A percentile compares a stretch with the other conserved stretches of the same genome.
These are phyloP conservation scores for Drosophila trapezifrons DNA, from an alignment of 1,140 invertebrate genomes.

Conservation along the genomic window DNA sequence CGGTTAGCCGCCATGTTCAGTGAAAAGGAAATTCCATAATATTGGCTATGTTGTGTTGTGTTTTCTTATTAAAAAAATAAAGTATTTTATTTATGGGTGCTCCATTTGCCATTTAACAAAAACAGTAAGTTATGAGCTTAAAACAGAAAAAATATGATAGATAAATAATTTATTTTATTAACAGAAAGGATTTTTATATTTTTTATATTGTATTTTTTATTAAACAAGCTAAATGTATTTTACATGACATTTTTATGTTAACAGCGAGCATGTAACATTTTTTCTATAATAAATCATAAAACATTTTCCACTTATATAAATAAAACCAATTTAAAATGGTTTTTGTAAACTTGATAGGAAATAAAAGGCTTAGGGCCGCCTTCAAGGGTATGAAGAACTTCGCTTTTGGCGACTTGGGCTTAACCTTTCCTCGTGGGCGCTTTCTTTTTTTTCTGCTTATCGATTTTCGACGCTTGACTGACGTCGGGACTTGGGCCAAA, in stretches of 20 bases:
- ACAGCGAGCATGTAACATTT: too few species aligned
- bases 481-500: constrained; percentile 26
- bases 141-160: neutral
- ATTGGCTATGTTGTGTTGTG: neutral
- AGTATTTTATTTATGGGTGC: neutral
- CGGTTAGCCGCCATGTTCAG: neutral
- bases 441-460: constrained; percentile 54
- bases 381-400: constrained; percentile 37
- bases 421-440: constrained; percentile 26
- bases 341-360: too few species aligned
- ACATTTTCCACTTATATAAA: too few species aligned
- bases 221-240: too few species aligned
- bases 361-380: neutral
- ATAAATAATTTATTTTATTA: too few species aligned
- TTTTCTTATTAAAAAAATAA: neutral
- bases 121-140: neutral
- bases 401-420: constrained; percentile 2
- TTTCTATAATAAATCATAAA: too few species aligned
- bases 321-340: neutral
- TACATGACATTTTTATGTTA: too few species aligned
- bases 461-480: constrained; percentile 73
- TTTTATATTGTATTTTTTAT: too few species aligned
- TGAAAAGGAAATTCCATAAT: constrained; percentile 14
- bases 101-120: neutral
- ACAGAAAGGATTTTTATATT: neutral